Conservation (phyloP, 1,140 invertebrate genomes). For the Neodiprion pinetum region DNA sequence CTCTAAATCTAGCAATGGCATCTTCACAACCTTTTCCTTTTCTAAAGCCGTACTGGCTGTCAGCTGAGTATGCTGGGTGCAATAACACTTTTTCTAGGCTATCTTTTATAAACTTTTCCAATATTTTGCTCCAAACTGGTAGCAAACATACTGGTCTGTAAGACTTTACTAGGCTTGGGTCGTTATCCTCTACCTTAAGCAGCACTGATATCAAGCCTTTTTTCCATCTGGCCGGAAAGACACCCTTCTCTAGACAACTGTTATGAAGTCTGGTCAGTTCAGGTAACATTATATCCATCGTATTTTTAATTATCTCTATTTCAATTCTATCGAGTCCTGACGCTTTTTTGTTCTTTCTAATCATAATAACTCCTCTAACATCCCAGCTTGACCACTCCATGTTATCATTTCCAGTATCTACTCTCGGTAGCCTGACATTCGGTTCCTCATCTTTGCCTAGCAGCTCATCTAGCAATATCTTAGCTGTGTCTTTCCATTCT, state of each 20-base stretch:
- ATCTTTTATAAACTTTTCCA: slow-evolving; percentile 32
- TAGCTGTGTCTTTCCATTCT: neutral
- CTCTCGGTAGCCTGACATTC: no score
- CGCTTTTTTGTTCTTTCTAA: slow-evolving; percentile 13
- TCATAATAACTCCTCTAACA: no score
- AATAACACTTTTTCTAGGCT: slow-evolving; percentile 10
- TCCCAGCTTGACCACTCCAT: no score
- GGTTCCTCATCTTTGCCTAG: no score
- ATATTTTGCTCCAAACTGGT: slow-evolving; percentile 34
- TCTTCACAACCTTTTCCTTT: slow-evolving; percentile 15
- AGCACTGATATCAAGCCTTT: slow-evolving; percentile 22
- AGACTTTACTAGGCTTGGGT: slow-evolving; percentile 24
- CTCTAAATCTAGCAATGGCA: slow-evolving; percentile 14
- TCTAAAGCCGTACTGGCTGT: slow-evolving; percentile 20
- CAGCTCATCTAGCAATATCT: neutral
- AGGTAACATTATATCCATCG: neutral
- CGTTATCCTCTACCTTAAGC: slow-evolving; percentile 34
- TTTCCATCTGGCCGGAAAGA: slow-evolving; percentile 34
- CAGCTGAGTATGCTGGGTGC: neutral
- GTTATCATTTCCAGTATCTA: no score
- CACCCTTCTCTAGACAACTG: slow-evolving; percentile 12
- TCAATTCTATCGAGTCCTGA: slow-evolving; percentile 27
- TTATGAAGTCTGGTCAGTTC: slow-evolving; percentile 26
- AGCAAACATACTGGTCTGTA: slow-evolving; percentile 40
- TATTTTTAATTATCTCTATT: slow-evolving; percentile 11